Evolutionary conservation across 2,797 vertebrate species (phyloP).

Genomic region (Darevskia nairensis): DNA sequence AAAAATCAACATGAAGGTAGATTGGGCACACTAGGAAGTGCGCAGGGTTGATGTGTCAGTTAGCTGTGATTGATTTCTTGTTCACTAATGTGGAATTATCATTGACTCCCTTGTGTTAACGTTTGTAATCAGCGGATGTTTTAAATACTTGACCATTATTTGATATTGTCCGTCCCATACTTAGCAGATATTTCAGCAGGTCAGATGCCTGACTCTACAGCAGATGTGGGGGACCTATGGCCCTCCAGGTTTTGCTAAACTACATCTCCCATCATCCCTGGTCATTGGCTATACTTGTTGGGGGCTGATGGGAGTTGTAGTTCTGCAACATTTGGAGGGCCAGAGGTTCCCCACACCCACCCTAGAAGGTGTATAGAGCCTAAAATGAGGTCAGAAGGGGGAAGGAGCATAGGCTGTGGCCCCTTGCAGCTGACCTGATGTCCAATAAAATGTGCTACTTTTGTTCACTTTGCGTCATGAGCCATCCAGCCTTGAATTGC

Average conservation of each 20-base stretch:
- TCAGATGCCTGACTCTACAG: not conserved
- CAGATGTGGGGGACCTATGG: no score
- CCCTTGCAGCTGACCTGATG: not conserved
- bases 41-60: not conserved
- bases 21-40: not conserved
- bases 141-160: not conserved
- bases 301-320: no score
- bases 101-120: not conserved
- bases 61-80: not conserved
- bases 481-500: not conserved
- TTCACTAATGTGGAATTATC: not conserved
- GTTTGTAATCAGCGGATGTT: not conserved
- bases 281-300: no score
- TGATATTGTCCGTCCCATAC: not conserved
- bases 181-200: not conserved
- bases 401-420: not conserved
- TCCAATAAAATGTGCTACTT: not conserved
- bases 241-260: not conserved
- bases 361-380: not conserved
- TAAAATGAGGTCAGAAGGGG: not conserved
- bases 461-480: not conserved
- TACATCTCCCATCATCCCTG: not conserved
- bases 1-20: not conserved
- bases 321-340: no score
- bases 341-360: no score